Percentiles rank a stretch among this genome's conserved stretches.
phyloP scores from a whole-genome alignment of 2,113 vertebrate genomes.

The Mastomys coucha region DNA sequence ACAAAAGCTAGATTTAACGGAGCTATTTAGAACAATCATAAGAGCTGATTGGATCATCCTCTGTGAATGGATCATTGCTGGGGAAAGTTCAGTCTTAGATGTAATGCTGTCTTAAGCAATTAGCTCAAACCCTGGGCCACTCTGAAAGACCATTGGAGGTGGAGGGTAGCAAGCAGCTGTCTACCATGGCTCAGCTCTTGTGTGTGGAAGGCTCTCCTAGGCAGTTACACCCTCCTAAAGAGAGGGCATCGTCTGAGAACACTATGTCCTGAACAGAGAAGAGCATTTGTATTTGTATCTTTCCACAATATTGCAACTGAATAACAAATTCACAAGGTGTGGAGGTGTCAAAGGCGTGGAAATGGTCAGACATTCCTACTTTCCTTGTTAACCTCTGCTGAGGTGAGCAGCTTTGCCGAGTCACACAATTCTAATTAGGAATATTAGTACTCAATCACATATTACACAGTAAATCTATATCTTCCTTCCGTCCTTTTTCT shows the following conservation, averaged over 20 bases:
- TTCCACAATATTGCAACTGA: not conserved
- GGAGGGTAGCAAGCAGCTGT: not conserved
- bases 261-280: not conserved
- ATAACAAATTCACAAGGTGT: not conserved
- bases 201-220: not conserved
- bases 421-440: too few species aligned
- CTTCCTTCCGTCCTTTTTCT: too few species aligned
- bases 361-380: not conserved
- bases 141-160: not conserved
- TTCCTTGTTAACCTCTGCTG: too few species aligned
- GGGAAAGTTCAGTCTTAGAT: not conserved
- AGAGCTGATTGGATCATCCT: not conserved
- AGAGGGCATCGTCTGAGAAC: not conserved
- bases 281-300: not conserved
- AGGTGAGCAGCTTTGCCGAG: too few species aligned
- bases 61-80: not conserved
- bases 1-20: not conserved
- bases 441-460: too few species aligned
- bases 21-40: not conserved
- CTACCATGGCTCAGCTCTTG: not conserved
- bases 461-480: too few species aligned
- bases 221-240: not conserved
- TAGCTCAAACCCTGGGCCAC: not conserved
- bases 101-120: not conserved
- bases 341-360: not conserved